Evolutionary conservation across 2,113 vertebrate genomes (phyloP).

Genomic region (Datnioides undecimradiatus): DNA sequence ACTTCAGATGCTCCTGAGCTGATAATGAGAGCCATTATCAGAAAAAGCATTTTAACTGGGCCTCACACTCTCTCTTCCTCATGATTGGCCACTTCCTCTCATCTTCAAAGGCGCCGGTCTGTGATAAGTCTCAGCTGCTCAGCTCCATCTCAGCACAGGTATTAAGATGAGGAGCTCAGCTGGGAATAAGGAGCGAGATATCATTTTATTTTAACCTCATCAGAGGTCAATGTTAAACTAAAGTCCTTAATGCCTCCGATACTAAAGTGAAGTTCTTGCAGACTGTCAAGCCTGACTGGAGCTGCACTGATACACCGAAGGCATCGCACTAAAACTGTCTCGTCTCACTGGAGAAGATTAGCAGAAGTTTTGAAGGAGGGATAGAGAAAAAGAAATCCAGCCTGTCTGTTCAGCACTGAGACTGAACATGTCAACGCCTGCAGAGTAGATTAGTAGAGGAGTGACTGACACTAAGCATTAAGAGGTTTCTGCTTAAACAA

Average conservation of each 20-base stretch:
- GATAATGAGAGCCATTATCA: slow-evolving; percentile 82
- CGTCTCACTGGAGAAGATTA: slow-evolving; percentile 61
- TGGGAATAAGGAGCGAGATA: background rate
- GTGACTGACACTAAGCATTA: slow-evolving; percentile 80
- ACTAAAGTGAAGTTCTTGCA: slow-evolving; percentile 33
- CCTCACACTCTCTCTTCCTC: slow-evolving; percentile 52
- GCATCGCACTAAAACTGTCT: slow-evolving; percentile 35
- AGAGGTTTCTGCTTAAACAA: slow-evolving; percentile 67
- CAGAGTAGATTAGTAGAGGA: slow-evolving; percentile 67
- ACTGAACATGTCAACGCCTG: slow-evolving; percentile 76
- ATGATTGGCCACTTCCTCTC: slow-evolving; percentile 59
- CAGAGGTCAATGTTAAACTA: slow-evolving; percentile 41
- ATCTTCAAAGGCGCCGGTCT: slow-evolving; percentile 49
- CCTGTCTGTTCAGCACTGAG: slow-evolving; percentile 64
- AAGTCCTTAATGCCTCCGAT: slow-evolving; percentile 23
- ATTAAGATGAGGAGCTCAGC: slow-evolving; percentile 39
- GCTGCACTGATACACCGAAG: slow-evolving; percentile 33
- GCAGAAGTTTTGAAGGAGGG: slow-evolving; percentile 48
- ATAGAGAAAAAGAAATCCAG: slow-evolving; percentile 57
- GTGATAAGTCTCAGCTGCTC: slow-evolving; percentile 56
- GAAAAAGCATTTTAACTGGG: slow-evolving; percentile 76
- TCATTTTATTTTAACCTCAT: background rate
- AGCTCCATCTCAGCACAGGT: slow-evolving; percentile 30
- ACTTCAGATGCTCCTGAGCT: slow-evolving; percentile 78
- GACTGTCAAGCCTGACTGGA: slow-evolving; percentile 13